Evolutionary conservation across 2,797 vertebrate genomes (phyloP).

Genomic region (Dipus sagitta): DNA sequence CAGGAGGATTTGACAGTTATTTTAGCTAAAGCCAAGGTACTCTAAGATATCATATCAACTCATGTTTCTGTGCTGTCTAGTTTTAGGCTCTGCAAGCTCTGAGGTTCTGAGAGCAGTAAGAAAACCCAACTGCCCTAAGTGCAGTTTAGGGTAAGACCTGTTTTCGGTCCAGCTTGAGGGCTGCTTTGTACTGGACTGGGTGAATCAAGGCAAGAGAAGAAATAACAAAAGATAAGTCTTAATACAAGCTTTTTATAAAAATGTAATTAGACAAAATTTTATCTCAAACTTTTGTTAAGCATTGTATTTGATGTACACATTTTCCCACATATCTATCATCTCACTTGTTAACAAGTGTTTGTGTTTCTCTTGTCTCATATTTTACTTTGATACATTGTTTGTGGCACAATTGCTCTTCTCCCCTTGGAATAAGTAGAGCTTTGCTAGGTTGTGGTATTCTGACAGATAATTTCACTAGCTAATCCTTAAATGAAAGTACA

Average conservation of each 20-base stretch:
- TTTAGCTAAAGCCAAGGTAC: slow-evolving; percentile 12
- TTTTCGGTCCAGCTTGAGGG: slow-evolving; percentile 23
- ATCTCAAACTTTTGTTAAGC: not conserved
- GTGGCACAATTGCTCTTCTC: slow-evolving; percentile 31
- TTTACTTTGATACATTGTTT: not conserved
- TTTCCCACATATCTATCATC: slow-evolving; percentile 7
- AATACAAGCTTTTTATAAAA: slow-evolving; percentile 39
- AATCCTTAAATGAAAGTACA: slow-evolving; percentile 72
- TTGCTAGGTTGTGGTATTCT: slow-evolving; percentile 58
- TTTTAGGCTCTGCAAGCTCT: slow-evolving; percentile 21
- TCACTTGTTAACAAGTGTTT: not conserved
- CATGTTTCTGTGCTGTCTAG: not conserved
- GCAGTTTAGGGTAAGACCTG: not conserved
- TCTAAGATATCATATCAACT: slow-evolving; percentile 27
- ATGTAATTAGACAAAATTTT: slow-evolving; percentile 30
- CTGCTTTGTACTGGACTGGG: not conserved
- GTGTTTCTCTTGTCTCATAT: not conserved
- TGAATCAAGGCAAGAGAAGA: not conserved
- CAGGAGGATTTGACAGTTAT: not conserved
- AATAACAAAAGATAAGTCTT: slow-evolving; percentile 47
- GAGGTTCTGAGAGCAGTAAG: not conserved
- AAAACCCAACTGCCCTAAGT: not conserved
- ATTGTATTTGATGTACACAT: slow-evolving; percentile 17
- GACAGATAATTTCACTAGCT: slow-evolving; percentile 64
- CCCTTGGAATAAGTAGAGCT: slow-evolving; percentile 65